Evolutionary conservation across 1,140 invertebrate species (phyloP).

Genomic region (Hyphantria cunea): DNA sequence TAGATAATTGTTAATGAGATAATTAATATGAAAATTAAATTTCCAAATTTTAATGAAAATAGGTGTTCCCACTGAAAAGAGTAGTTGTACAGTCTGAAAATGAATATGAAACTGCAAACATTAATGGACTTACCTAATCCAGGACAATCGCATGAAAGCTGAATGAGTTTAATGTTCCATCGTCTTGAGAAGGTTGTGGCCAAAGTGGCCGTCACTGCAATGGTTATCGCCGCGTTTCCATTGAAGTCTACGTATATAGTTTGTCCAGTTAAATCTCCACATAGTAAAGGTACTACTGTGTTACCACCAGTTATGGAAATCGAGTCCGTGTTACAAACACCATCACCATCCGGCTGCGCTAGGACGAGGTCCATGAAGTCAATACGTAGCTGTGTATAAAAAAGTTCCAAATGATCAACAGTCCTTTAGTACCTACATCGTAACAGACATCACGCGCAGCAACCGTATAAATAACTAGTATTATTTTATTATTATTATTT

Average conservation of each 20-base stretch:
- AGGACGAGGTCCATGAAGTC: conserved; percentile 89
- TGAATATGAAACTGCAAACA: too few species aligned
- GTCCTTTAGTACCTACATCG: too few species aligned
- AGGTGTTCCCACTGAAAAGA: too few species aligned
- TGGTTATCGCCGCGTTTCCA: conserved; percentile 85
- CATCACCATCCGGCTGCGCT: conserved; percentile 87
- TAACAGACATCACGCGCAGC: too few species aligned
- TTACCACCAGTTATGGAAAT: conserved; percentile 87
- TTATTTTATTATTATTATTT: too few species aligned
- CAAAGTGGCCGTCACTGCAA: conserved; percentile 85
- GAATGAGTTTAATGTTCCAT: conserved; percentile 90
- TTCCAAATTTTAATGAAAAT: too few species aligned
- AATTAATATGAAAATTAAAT: too few species aligned
- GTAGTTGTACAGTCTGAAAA: too few species aligned
- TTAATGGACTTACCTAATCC: conserved; percentile 83
- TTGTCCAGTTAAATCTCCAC: conserved; percentile 91
- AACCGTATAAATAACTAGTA: too few species aligned
- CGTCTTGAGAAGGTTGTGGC: conserved; percentile 84
- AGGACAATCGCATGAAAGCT: conserved; percentile 87
- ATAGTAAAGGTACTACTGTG: conserved; percentile 86
- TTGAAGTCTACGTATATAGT: conserved; percentile 92
- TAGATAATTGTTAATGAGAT: too few species aligned
- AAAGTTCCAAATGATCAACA: too few species aligned
- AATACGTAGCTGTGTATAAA: conserved; percentile 83
- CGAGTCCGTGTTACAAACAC: conserved; percentile 87